Base-by-base conservation (phyloP, 2,797 vertebrate species). In the Myotis planiceps region DNA sequence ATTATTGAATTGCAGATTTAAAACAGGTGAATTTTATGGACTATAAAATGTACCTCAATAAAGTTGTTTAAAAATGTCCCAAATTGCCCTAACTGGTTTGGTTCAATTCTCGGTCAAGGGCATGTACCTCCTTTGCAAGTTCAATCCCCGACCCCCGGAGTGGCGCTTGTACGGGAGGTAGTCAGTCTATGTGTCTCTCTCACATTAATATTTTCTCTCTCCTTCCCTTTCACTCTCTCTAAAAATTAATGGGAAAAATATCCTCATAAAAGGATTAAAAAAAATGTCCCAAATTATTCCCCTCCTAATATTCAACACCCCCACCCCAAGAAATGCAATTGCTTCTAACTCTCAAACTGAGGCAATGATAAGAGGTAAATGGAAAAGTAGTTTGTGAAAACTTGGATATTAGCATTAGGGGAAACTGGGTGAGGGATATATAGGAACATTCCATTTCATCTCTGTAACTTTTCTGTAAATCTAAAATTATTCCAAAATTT, bases 291-390 rank as follows among this genome's bases (percentile, higher is more conserved):
- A 92, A 74, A 79, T 71, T 78, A 86, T 58, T 89, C 13, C 51
- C 18, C 68, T 88, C 10, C 39, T 63, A 83, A 10, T 42, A 71
- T 25, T 32, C 4, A 88, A 68, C 7, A 16, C 39, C 5, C 23
- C 37, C 51, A 9, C 10, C 27, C 25, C 21, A 79, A 85, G 21
- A 81, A 96, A 51, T 63, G 14, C 68, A 87, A 27, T 1, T 92
- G 23, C 29, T 92, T 94, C 63, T 82, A 72, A 92, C 75, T 86
- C 45, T 78, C 45, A 76, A 92, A 92, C 23, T 72, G 71, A 79
- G 13, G 32, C 39, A 86, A 82, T 76, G 60, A 29, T 65, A 83
- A 76, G 83, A 83, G 47, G 29, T 87, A 88, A 94, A 32, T 60
- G 19, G 12, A 78, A 27, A 60, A 55, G 14, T 0, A 34, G 25